These are phyloP conservation scores for Rhincodon typus DNA, from an alignment of 2,797 vertebrate species.

Conservation along the genomic window DNA sequence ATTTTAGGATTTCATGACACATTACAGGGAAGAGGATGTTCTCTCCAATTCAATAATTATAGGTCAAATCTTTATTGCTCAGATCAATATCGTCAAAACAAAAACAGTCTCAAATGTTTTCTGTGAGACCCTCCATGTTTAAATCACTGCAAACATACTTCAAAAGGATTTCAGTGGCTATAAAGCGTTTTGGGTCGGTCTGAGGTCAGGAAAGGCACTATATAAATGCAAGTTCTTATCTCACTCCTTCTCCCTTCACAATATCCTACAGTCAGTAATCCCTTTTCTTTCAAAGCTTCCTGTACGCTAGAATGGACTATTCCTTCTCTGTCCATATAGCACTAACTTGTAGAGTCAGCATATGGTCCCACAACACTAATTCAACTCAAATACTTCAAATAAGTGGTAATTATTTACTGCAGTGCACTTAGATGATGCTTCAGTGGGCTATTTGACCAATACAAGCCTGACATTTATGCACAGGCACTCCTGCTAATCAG, in stretches of 20 bases:
- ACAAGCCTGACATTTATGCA: background rate
- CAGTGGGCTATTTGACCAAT: background rate
- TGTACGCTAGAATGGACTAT: background rate
- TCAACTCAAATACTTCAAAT: background rate
- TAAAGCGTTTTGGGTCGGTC: background rate
- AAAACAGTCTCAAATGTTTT: background rate
- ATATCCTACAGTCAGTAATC: background rate
- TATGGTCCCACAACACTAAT: background rate
- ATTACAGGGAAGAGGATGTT: no score
- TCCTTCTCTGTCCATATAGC: background rate
- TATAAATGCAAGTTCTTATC: background rate
- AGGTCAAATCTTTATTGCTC: background rate
- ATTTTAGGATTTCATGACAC: background rate
- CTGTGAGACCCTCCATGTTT: background rate
- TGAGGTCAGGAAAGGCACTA: background rate
- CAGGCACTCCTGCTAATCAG: background rate
- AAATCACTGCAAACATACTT: background rate
- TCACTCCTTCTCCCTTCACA: background rate
- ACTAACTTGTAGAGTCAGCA: background rate
- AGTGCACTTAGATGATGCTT: no score
- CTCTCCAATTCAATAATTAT: background rate
- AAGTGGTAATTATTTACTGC: background rate
- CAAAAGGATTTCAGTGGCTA: background rate
- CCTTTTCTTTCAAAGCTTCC: background rate
- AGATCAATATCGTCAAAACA: background rate